Evolutionary conservation across 2,888 invertebrate genomes (phyloP).

Genomic region (Eumerus sabulonum): DNA sequence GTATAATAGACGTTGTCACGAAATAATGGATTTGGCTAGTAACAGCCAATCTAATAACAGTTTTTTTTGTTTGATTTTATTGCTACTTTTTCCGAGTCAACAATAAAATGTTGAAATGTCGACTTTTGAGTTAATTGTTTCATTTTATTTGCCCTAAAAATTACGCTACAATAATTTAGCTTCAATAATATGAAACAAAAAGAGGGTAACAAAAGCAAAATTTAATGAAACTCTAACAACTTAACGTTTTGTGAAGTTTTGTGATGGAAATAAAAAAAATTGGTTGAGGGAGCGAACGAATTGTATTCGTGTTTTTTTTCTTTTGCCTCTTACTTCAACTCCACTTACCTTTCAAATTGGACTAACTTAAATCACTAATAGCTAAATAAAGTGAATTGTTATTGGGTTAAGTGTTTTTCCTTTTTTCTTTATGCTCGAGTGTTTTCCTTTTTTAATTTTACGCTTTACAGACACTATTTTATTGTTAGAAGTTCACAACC

Average conservation of each 20-base stretch:
- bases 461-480: too few relatives aligned
- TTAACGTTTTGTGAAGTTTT: constrained; percentile 49
- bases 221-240: constrained; percentile 31
- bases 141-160: constrained; percentile 16
- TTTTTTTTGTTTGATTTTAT: background rate
- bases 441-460: too few relatives aligned
- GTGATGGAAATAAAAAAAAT: constrained; percentile 16
- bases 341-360: constrained; percentile 59
- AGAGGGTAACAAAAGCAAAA: background rate
- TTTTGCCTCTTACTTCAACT: constrained; percentile 37
- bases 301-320: too few relatives aligned
- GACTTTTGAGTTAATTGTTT: too few relatives aligned
- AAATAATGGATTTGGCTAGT: too few relatives aligned
- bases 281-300: constrained; percentile 21
- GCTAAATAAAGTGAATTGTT: constrained; percentile 30
- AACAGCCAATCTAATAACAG: too few relatives aligned
- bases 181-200: constrained; percentile 18
- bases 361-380: constrained; percentile 47
- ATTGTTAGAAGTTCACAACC: too few relatives aligned
- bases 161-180: constrained; percentile 57
- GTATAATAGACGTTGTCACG: too few relatives aligned
- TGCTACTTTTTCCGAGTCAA: too few relatives aligned
- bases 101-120: too few relatives aligned
- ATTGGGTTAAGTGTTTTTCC: constrained; percentile 47
- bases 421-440: too few relatives aligned